phyloP scores from a whole-genome alignment of 1,140 invertebrate species.

The Palaemon carinicauda region DNA sequence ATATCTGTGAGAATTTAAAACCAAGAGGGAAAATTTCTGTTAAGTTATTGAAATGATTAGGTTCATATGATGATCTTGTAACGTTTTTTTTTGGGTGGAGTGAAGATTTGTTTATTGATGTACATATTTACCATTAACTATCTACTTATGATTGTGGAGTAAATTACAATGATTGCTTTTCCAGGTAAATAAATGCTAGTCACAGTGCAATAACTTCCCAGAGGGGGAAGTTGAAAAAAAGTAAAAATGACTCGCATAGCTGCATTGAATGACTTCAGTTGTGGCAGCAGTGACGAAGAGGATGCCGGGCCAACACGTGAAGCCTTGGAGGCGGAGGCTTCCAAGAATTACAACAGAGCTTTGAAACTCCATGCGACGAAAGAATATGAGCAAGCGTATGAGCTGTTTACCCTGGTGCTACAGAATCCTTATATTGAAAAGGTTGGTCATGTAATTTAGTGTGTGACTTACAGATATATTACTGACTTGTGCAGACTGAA shows the following conservation, averaged over 20 bases:
- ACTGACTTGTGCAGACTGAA: too few species aligned
- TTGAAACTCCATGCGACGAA: conserved; percentile 37
- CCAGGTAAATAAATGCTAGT: neutral
- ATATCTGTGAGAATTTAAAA: too few species aligned
- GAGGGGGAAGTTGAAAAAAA: neutral
- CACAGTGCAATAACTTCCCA: neutral
- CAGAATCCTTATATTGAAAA: conserved; percentile 54
- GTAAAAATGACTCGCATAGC: conserved; percentile 52
- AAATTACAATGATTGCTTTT: neutral
- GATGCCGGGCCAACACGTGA: conserved; percentile 51
- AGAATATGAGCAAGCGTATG: conserved; percentile 33
- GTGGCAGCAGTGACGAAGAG: conserved; percentile 46
- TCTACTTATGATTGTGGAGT: too few species aligned
- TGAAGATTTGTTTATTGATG: too few species aligned
- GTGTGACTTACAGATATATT: neutral
- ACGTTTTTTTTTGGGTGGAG: too few species aligned
- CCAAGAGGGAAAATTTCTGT: too few species aligned
- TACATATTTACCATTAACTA: too few species aligned
- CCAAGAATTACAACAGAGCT: conserved; percentile 46
- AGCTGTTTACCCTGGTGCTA: conserved; percentile 43
- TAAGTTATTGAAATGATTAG: too few species aligned
- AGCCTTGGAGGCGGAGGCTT: conserved; percentile 46
- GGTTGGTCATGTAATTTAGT: neutral
- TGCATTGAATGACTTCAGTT: conserved; percentile 44
- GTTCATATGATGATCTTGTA: too few species aligned